These are phyloP conservation scores for Physella acuta DNA, from an alignment of 1,140 invertebrate genomes.

Conservation along the genomic window DNA sequence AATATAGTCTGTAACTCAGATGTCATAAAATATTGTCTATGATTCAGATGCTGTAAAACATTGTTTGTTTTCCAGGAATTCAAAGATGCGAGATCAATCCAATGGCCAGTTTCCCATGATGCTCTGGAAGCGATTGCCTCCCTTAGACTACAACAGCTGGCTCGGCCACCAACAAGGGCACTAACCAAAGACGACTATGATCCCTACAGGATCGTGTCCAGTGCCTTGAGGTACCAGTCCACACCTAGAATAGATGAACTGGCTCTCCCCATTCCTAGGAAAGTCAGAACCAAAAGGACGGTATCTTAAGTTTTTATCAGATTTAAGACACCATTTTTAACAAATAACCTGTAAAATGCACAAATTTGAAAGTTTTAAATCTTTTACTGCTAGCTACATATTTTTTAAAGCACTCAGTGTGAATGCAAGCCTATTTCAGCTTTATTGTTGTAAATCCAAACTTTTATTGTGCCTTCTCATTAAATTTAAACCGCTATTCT, in stretches of 20 bases:
- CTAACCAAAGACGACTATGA: conserved; percentile 52
- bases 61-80: conserved; percentile 30
- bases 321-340: too few species aligned
- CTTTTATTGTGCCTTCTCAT: too few species aligned
- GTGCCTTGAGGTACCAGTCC: conserved; percentile 37
- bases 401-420: too few species aligned
- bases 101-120: conserved; percentile 39
- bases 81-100: conserved; percentile 38
- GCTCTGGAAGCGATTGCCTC: conserved; percentile 48
- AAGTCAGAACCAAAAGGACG: conserved; percentile 6
- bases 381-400: too few species aligned
- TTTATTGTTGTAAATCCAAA: too few species aligned
- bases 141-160: conserved; percentile 44
- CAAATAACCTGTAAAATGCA: too few species aligned
- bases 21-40: too few species aligned
- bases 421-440: too few species aligned
- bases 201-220: conserved; percentile 44
- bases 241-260: conserved; percentile 50
- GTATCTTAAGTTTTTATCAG: too few species aligned
- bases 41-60: not conserved
- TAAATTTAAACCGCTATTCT: too few species aligned
- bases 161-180: conserved; percentile 45
- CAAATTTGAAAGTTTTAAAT: too few species aligned
- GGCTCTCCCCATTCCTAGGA: conserved; percentile 43
- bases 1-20: not conserved